phyloP scores from a whole-genome alignment of 2,797 vertebrate species.

The Sebastes iracundus region DNA sequence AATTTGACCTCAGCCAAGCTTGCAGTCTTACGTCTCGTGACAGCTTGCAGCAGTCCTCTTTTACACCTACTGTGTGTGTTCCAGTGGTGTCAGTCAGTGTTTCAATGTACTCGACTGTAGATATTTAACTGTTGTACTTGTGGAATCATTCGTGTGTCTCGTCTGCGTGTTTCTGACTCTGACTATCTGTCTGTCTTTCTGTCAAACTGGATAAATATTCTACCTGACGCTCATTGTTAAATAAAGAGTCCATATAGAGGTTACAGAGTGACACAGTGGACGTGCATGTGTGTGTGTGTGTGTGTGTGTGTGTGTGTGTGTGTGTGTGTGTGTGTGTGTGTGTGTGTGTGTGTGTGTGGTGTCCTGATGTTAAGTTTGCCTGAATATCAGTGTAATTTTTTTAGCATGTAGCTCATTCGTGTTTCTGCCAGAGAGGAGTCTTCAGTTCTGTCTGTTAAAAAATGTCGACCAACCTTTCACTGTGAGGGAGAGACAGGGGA shows the following conservation, averaged over 20 bases:
- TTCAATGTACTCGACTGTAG: conserved; percentile 58
- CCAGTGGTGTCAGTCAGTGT: conserved; percentile 58
- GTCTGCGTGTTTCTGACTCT: conserved; percentile 58
- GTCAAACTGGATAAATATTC: conserved; percentile 42
- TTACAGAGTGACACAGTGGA: conserved; percentile 10
- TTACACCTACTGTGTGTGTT: conserved; percentile 47
- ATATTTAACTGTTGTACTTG: conserved; percentile 61
- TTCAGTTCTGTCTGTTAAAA: conserved; percentile 50
- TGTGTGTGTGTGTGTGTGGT: neutral
- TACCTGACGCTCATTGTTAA: conserved; percentile 2
- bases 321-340: neutral
- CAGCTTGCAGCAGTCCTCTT: conserved; percentile 17
- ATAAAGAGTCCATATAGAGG: conserved; percentile 18
- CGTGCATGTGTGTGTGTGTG: neutral
- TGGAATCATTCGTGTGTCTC: conserved; percentile 36
- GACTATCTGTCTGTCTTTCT: conserved; percentile 59
- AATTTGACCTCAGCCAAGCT: conserved; percentile 11
- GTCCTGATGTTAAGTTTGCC: conserved; percentile 32
- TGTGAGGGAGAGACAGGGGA: conserved; percentile 67
- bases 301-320: neutral
- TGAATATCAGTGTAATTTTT: conserved; percentile 28
- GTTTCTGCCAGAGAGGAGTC: conserved; percentile 12
- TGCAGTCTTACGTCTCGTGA: conserved; percentile 22
- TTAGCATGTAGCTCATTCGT: conserved; percentile 16
- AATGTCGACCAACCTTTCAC: conserved; percentile 70